Evolutionary conservation across 2,888 invertebrate species (phyloP), one percentile per base, ranked within the genome.

Genomic region (Melinaea menophilus): DNA sequence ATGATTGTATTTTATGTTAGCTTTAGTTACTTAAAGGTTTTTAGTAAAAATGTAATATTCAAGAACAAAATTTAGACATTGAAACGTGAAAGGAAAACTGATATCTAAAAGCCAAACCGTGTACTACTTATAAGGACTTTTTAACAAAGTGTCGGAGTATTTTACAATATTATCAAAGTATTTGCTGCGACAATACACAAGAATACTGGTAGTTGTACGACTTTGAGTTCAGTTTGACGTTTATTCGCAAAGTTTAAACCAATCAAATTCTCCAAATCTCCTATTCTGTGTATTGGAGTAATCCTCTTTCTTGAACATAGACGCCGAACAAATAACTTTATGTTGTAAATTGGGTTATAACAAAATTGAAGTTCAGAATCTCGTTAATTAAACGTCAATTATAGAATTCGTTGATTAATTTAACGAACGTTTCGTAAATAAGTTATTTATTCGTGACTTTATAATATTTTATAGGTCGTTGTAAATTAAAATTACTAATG

Each of bases 221-320:
- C 48, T 51, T 13, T 51, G 7, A 51, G 51, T 51, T 51, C 31
- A 11, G 58, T 62, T 64, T 37, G 60, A 62, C 60, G 58, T 67
- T 60, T 62, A 67, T 65, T 62, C 60, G 58, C 46, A 65, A 67
- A 67, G 60, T 61, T 67, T 60, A 11, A 33, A 58, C 56, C 59
- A 62, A 62, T 62, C 46, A 62, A 64, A 57, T 62, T 64, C 55
- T 47, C 58, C 45, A 60, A 59, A 64, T 56, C 55, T 62, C 62
- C 62, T 33, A 22, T 51, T 51, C 31, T 5, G 51, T 31, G 9
- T 51, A 51, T 51, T 51, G n/a, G 31, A 31, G 31, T 51, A 51
- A 31, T 31, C 51, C 51, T 51, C 51, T 7, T 51, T 51, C 51
- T 51, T 31, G 22, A 31, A 31, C 31, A 51, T 51, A 31, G 51